Percentiles rank a stretch among this genome's conserved stretches.
phyloP scores from a whole-genome alignment of 2,113 vertebrate species.

The Eretmochelys imbricata region DNA sequence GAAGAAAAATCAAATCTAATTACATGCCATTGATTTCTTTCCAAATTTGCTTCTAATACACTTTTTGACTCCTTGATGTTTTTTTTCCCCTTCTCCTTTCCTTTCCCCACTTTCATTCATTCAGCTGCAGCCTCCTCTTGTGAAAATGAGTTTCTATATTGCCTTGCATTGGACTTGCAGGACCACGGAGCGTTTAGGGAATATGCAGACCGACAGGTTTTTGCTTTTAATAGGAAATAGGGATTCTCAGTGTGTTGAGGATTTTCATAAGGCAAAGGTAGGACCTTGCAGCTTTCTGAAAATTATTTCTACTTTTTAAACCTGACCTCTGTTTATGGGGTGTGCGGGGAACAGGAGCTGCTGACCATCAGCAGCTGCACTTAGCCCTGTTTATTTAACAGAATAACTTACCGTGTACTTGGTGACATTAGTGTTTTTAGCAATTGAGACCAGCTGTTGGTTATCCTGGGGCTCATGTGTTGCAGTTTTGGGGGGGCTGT shows the following conservation, averaged over 20 bases:
- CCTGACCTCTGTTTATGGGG: not conserved
- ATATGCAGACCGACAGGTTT: not conserved
- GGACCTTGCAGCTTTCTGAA: not conserved
- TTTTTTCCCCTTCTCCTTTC: not conserved
- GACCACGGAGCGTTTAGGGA: not conserved
- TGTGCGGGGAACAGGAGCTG: not conserved
- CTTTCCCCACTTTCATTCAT: not conserved
- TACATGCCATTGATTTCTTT: conserved; percentile 70
- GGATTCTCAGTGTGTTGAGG: not conserved
- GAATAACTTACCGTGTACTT: not conserved
- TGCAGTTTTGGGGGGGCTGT: not conserved
- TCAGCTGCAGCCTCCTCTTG: not conserved
- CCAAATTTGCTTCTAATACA: conserved; percentile 69
- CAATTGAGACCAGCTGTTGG: not conserved
- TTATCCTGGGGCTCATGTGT: not conserved
- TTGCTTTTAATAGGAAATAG: rapidly evolving
- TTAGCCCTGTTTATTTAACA: not conserved
- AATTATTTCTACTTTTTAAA: not conserved
- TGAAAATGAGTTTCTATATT: not conserved
- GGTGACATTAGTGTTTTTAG: not conserved
- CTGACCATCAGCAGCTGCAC: not conserved
- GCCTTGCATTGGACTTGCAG: not conserved
- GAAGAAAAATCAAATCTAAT: conserved; percentile 75
- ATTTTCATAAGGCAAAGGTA: conserved; percentile 40
- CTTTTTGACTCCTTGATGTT: conserved; percentile 48